Conservation (phyloP, 2,888 invertebrate species). For the Brenthis hecate region DNA sequence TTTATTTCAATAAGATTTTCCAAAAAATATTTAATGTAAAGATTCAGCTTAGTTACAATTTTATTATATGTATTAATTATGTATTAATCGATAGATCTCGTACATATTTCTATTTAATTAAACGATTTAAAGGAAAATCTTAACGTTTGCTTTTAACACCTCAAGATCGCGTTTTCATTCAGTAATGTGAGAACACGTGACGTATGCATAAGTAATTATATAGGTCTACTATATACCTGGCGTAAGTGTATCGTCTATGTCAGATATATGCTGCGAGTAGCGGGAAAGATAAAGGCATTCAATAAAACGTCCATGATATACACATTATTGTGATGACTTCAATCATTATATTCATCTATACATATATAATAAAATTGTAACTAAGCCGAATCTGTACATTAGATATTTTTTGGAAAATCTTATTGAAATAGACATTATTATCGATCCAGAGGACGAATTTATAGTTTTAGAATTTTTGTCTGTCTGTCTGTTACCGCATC, state of each 20-base stretch:
- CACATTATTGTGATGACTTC: background rate
- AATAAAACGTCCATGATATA: background rate
- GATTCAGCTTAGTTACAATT: too few species aligned
- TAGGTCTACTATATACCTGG: background rate
- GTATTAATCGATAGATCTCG: background rate
- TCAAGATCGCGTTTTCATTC: slow-evolving; percentile 11
- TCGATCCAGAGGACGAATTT: too few species aligned
- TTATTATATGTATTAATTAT: too few species aligned
- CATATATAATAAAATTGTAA: too few species aligned
- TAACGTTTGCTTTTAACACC: slow-evolving; percentile 8
- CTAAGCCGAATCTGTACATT: too few species aligned
- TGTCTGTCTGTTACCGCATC: too few species aligned
- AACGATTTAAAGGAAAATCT: background rate
- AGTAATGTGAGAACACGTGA: slow-evolving; percentile 23
- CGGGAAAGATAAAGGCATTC: slow-evolving; percentile 1
- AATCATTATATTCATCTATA: background rate
- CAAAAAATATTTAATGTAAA: too few species aligned
- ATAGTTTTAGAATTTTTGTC: too few species aligned
- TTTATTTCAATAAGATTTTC: too few species aligned
- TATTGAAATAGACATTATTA: too few species aligned
- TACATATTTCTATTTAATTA: background rate
- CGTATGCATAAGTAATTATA: slow-evolving; percentile 10
- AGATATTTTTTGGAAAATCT: too few species aligned
- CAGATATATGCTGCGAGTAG: slow-evolving; percentile 14
- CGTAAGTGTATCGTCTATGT: slow-evolving; percentile 22